These are phyloP conservation scores for Actias luna DNA, from an alignment of 2,888 invertebrate species.

Conservation along the genomic window DNA sequence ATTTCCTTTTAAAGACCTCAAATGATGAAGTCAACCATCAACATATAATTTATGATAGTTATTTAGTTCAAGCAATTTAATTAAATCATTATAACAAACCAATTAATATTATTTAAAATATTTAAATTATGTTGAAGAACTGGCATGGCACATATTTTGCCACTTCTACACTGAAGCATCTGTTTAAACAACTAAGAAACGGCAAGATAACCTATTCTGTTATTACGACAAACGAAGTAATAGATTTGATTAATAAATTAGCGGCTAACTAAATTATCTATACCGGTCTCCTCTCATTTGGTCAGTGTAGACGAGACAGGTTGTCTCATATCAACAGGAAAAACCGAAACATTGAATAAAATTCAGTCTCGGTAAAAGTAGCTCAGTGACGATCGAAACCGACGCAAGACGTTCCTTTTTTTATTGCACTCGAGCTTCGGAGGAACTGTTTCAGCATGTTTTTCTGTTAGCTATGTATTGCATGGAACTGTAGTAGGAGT, in stretches of 20 bases:
- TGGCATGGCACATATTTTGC: no score
- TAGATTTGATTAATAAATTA: not conserved
- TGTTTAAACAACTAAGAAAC: not conserved
- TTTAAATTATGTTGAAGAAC: no score
- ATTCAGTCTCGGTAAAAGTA: not conserved
- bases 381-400: not conserved
- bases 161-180: no score
- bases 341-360: not conserved
- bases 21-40: no score
- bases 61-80: no score
- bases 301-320: not conserved
- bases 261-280: not conserved
- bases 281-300: not conserved
- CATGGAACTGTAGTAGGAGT: not conserved
- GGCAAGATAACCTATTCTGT: not conserved
- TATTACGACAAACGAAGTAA: not conserved
- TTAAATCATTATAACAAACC: no score
- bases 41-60: no score
- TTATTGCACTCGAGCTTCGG: not conserved
- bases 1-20: no score
- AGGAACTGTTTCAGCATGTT: not conserved
- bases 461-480: not conserved
- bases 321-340: not conserved
- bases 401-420: not conserved
- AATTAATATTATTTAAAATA: no score